Base-by-base conservation (phyloP, 1,140 invertebrate species). In the Triops cancriformis region DNA sequence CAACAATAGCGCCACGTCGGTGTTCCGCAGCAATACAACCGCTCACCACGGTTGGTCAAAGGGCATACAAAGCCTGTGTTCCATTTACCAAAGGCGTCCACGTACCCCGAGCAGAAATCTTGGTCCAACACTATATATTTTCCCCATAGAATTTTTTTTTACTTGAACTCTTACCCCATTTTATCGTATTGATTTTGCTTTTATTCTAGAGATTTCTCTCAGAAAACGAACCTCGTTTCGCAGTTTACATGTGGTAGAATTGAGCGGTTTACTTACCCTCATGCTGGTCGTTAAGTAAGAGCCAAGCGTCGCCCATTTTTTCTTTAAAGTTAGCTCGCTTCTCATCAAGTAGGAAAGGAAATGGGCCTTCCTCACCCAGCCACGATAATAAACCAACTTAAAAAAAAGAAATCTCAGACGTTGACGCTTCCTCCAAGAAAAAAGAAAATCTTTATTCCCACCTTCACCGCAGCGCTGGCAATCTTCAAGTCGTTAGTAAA, bases 11-110 rank as follows among this genome's bases (percentile, higher is more conserved):
- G 85, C 79, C 82, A 84, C 27, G 81, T 81, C 12, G 80, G 79
- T 9, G 83, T 85, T n/a, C 86, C 86, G 77, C 86, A 87, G 80
- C 86, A 87, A 78, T 83, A 85, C 9, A 85, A 82, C 14, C 82
- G 81, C 27, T 85, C 81, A 14, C 81, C 82, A 18, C 80, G 79
- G 26, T 83, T 84, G 64, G 82, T 81, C 12, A 80, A 81, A n/a
- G 86, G 86, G 79, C 86, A 87, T 45, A 85, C 83, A 78, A 87
- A 87, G 0, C 86, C 86, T 28, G 83, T 86, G 80, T 86, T 86
- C 86, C 86, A 87, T 77, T 85, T 84, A 26, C 85, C 85, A 76
- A 84, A 83, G 28, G 79, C 80, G 78, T 87, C 86, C 10, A 82
- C 81, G 79, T 85, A 87, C 10, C 86, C 86, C 1, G 85, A 84